These are phyloP conservation scores for Cynocephalus volans DNA, from an alignment of 2,113 vertebrate genomes.

Conservation along the genomic window DNA sequence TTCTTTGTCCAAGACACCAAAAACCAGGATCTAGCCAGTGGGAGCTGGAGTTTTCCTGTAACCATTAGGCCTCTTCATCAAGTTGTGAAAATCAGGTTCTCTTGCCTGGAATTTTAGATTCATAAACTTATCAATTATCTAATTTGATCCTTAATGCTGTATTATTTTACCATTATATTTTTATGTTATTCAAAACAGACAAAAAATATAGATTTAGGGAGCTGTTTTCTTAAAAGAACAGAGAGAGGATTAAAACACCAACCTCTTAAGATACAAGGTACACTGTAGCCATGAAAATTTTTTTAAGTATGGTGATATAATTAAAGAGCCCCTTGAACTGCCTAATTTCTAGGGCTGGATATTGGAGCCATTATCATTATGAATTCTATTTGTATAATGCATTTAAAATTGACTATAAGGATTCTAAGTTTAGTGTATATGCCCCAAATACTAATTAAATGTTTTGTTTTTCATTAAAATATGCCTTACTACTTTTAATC, in stretches of 20 bases:
- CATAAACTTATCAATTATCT: neutral
- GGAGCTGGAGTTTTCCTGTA: no score
- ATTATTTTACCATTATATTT: neutral
- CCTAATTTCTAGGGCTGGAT: neutral
- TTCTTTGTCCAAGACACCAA: no score
- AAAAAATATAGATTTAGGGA: neutral
- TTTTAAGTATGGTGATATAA: neutral
- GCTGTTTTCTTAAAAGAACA: neutral
- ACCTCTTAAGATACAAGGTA: neutral
- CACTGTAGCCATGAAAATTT: neutral
- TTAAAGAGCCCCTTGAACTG: neutral
- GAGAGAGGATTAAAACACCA: neutral
- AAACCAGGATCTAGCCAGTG: no score
- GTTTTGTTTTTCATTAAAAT: neutral
- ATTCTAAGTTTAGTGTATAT: neutral
- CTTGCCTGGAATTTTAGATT: neutral
- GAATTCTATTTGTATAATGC: neutral
- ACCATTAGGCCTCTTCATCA: neutral
- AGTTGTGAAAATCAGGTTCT: neutral
- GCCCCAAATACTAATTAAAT: neutral
- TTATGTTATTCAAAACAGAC: neutral
- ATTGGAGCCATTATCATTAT: neutral
- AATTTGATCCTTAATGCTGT: neutral
- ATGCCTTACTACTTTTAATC: neutral
- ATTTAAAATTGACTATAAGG: slow-evolving; percentile 20